phyloP scores from a whole-genome alignment of 2,888 invertebrate species.

The Gari tellinella region DNA sequence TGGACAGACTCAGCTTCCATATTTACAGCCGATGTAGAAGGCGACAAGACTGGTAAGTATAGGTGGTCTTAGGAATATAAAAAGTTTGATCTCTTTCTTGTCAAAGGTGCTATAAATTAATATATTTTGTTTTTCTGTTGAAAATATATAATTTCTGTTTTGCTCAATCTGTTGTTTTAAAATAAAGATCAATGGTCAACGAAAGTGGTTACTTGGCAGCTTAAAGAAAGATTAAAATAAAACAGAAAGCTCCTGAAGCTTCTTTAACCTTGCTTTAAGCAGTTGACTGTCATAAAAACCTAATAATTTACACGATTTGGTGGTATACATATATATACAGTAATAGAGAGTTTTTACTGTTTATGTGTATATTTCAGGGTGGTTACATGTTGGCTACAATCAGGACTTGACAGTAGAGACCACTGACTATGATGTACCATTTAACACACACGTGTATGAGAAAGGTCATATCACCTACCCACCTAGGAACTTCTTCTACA shows the following conservation, averaged over 20 bases:
- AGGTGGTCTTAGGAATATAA: too few species aligned
- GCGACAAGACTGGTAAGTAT: constrained; percentile 74
- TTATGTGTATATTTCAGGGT: constrained; percentile 50
- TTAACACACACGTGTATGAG: constrained; percentile 71
- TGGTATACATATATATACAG: not conserved
- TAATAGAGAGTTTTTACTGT: not conserved
- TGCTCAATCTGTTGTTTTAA: too few species aligned
- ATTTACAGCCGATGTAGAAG: constrained; percentile 51
- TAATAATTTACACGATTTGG: too few species aligned
- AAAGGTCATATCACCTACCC: constrained; percentile 61
- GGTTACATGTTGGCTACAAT: constrained; percentile 69
- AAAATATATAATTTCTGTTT: too few species aligned
- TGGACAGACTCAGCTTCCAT: constrained; percentile 38
- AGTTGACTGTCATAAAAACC: too few species aligned
- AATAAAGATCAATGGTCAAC: too few species aligned
- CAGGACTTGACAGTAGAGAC: constrained; percentile 61
- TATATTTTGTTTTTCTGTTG: not conserved
- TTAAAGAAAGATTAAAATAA: too few species aligned
- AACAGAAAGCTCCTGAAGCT: too few species aligned
- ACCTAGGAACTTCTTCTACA: constrained; percentile 68
- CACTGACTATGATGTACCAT: constrained; percentile 70
- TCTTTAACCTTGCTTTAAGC: too few species aligned
- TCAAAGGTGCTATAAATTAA: not conserved
- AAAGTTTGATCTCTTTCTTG: too few species aligned
- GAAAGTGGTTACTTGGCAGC: too few species aligned